Evolutionary conservation across 2,888 invertebrate genomes (phyloP).

Genomic region (Saturnia japonica): DNA sequence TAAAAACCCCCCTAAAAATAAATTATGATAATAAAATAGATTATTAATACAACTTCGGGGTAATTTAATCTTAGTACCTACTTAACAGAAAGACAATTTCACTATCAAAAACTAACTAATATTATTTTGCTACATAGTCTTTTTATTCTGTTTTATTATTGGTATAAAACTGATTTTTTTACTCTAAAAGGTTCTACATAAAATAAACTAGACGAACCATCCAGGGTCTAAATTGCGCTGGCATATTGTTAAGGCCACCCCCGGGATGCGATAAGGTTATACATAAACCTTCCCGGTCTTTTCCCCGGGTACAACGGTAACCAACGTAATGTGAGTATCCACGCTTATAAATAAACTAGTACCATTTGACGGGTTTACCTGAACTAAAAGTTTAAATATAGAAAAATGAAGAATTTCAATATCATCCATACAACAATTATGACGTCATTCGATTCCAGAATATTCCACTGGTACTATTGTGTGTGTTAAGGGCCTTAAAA

Average conservation of each 20-base stretch:
- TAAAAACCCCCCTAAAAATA: too few species aligned
- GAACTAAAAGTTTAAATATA: background rate
- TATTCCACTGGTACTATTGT: too few species aligned
- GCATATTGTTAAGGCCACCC: slow-evolving; percentile 1
- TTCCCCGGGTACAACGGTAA: background rate
- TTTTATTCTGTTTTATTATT: background rate
- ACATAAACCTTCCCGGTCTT: slow-evolving; percentile 4
- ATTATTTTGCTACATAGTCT: background rate
- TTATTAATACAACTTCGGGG: too few species aligned
- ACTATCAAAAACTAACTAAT: too few species aligned
- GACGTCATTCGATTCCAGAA: background rate
- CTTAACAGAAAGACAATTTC: too few species aligned
- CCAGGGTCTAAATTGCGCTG: background rate
- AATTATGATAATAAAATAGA: too few species aligned
- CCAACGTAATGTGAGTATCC: background rate
- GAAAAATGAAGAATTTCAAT: background rate
- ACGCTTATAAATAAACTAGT: background rate
- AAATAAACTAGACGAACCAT: background rate
- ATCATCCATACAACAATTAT: background rate
- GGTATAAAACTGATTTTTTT: background rate
- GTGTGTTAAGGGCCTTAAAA: too few species aligned
- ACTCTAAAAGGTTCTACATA: background rate
- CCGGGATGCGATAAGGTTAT: slow-evolving; percentile 8
- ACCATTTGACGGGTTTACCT: background rate
- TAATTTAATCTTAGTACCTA: too few species aligned